phyloP scores from a whole-genome alignment of 2,113 vertebrate genomes.

The Ornithorhynchus anatinus region DNA sequence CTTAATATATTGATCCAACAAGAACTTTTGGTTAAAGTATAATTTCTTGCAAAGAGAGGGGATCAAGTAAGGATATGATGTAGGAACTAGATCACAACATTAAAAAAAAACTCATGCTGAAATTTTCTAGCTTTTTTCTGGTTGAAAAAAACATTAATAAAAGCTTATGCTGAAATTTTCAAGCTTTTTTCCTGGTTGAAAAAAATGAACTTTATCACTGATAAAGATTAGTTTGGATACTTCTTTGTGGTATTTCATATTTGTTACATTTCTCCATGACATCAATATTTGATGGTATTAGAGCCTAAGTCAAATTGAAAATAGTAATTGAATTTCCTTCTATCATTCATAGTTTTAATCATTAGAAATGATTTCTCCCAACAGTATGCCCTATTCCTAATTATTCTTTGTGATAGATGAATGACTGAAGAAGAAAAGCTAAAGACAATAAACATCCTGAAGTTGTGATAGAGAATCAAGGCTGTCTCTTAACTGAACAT shows the following conservation, averaged over 20 bases:
- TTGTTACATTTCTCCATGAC: neutral
- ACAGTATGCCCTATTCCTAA: neutral
- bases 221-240: too few relatives aligned
- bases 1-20: neutral
- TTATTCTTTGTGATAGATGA: neutral
- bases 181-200: constrained; percentile 17
- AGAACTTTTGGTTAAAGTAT: neutral
- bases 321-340: constrained; percentile 37
- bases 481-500: constrained; percentile 13
- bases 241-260: neutral
- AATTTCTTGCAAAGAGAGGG: constrained; percentile 7
- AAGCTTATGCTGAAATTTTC: neutral
- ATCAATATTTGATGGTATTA: neutral
- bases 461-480: constrained; percentile 26
- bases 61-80: constrained; percentile 1
- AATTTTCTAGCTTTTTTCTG: constrained; percentile 10
- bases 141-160: constrained; percentile 7
- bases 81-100: neutral
- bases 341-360: constrained; percentile 7
- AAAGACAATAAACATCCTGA: neutral
- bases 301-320: constrained; percentile 33
- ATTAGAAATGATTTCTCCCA: constrained; percentile 35
- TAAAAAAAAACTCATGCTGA: neutral
- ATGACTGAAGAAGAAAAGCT: constrained; percentile 4
- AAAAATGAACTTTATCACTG: too few relatives aligned